phyloP scores from a whole-genome alignment of 2,113 vertebrate genomes.

The Thalassoma bifasciatum region DNA sequence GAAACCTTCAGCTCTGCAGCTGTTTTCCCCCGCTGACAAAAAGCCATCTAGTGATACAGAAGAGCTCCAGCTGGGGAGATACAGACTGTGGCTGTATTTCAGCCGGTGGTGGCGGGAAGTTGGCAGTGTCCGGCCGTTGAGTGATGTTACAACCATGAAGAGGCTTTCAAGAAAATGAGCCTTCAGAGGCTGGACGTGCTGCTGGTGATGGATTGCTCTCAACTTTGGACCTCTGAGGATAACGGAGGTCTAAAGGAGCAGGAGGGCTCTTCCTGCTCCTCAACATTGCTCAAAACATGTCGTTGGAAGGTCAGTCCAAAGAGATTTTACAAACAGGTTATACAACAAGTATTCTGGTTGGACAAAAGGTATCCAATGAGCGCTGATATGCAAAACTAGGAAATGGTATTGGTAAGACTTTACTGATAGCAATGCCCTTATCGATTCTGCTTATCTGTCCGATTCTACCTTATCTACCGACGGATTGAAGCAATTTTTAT shows the following conservation, averaged over 20 bases:
- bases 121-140: slow-evolving; percentile 41
- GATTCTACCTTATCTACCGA: too few relatives aligned
- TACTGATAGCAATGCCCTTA: too few relatives aligned
- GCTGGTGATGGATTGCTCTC: slow-evolving; percentile 58
- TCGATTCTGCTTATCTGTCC: too few relatives aligned
- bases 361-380: not conserved
- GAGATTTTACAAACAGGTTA: slow-evolving; percentile 24
- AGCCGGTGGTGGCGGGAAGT: slow-evolving; percentile 28
- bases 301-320: slow-evolving; percentile 8
- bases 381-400: too few relatives aligned
- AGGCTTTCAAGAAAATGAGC: slow-evolving; percentile 72
- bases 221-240: slow-evolving; percentile 55
- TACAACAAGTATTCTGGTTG: not conserved
- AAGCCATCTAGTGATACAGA: slow-evolving; percentile 51
- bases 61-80: slow-evolving; percentile 35
- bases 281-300: not conserved
- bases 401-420: too few relatives aligned
- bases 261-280: slow-evolving; percentile 7
- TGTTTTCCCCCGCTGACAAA: slow-evolving; percentile 39
- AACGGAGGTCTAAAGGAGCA: slow-evolving; percentile 23
- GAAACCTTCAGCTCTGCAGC: slow-evolving; percentile 34
- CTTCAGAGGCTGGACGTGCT: slow-evolving; percentile 41
- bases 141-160: slow-evolving; percentile 56
- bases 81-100: slow-evolving; percentile 48
- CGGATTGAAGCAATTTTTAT: too few relatives aligned